Percentiles rank a stretch among this genome's conserved stretches.
These are phyloP conservation scores for Vanessa atalanta DNA, from an alignment of 1,140 invertebrate species.

Conservation along the genomic window DNA sequence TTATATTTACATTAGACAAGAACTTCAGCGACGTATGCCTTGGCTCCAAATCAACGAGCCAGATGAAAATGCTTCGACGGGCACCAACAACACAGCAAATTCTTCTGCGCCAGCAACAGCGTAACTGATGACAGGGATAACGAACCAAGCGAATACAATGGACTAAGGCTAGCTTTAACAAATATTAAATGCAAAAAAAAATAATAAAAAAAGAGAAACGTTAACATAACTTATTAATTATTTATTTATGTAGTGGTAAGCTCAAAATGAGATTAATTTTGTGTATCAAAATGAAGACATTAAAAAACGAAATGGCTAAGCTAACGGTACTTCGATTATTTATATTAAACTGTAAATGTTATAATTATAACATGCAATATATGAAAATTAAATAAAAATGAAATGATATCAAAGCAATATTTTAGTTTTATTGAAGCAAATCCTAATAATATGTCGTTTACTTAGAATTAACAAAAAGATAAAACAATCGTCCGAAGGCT, in stretches of 20 bases:
- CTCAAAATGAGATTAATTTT: constrained; percentile 41
- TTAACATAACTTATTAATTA: constrained; percentile 14
- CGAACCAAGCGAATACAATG: constrained; percentile 15
- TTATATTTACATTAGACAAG: constrained; percentile 63
- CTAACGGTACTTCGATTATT: constrained; percentile 13
- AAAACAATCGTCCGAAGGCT: too few relatives aligned
- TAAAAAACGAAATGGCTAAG: constrained; percentile 27
- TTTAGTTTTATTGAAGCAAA: background rate
- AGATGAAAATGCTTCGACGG: constrained; percentile 67
- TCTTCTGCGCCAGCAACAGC: constrained; percentile 55
- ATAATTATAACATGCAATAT: constrained; percentile 2
- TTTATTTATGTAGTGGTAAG: constrained; percentile 28
- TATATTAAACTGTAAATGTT: background rate
- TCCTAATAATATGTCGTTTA: too few relatives aligned
- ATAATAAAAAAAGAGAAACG: constrained; percentile 5
- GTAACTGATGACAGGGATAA: constrained; percentile 7
- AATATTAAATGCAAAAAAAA: constrained; percentile 20
- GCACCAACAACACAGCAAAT: constrained; percentile 62
- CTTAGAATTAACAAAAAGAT: too few relatives aligned
- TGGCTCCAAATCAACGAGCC: constrained; percentile 80
- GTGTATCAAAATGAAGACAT: background rate
- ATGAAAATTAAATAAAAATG: constrained; percentile 2
- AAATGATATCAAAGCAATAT: background rate
- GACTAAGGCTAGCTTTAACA: constrained; percentile 12
- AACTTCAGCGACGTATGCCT: constrained; percentile 75